A percentile compares a stretch with the other conserved stretches of the same genome.
Conservation (phyloP, 2,888 invertebrate genomes). For the Phaonia tiefii region DNA sequence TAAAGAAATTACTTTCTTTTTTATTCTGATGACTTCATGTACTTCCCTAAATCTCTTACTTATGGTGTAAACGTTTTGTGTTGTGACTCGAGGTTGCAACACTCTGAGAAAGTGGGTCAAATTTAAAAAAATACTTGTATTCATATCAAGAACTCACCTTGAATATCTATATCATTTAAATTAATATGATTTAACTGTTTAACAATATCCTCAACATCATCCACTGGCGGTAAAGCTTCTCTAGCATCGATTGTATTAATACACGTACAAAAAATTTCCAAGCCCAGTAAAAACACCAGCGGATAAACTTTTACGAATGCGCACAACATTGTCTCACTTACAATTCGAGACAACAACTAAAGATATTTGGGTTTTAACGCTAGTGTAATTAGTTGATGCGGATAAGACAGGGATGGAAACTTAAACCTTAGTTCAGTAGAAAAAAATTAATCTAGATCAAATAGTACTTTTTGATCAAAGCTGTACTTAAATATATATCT, state of each 20-base stretch:
- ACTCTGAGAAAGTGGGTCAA: too few species aligned
- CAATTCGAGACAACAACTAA: constrained; percentile 28
- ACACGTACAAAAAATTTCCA: not conserved
- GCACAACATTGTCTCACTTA: constrained; percentile 23
- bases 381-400: not conserved
- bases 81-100: too few species aligned
- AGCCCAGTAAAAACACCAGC: not conserved
- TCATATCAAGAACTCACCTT: constrained; percentile 64
- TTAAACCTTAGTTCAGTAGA: too few species aligned
- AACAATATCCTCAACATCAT: constrained; percentile 72
- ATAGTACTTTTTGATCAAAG: too few species aligned
- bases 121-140: too few species aligned
- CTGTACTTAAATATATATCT: too few species aligned
- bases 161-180: constrained; percentile 46
- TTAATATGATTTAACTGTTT: constrained; percentile 67
- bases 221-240: constrained; percentile 66
- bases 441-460: too few species aligned
- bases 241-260: constrained; percentile 63
- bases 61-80: too few species aligned
- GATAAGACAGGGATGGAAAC: too few species aligned
- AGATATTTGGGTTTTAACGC: not conserved
- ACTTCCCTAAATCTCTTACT: too few species aligned
- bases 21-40: too few species aligned
- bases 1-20: too few species aligned
- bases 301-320: constrained; percentile 37